Percentiles rank a stretch among this genome's conserved stretches.
Conservation (phyloP, 2,888 invertebrate genomes). For the Eupithecia pulchellata region DNA sequence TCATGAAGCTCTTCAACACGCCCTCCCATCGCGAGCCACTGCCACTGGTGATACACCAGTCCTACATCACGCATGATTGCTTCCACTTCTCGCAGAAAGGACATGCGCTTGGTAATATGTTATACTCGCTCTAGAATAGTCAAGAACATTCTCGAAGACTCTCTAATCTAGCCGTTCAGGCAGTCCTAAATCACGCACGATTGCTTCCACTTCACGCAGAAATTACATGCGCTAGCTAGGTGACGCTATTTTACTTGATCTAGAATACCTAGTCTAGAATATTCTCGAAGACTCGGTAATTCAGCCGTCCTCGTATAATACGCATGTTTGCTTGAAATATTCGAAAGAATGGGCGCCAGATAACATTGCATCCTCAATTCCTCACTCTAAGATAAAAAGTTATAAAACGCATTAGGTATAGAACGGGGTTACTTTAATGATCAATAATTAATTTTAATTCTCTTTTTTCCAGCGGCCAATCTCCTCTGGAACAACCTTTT, state of each 20-base stretch:
- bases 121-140: background rate
- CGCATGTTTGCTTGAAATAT: too few relatives aligned
- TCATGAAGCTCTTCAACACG: constrained; percentile 89
- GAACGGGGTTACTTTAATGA: too few relatives aligned
- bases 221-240: too few relatives aligned
- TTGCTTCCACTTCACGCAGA: constrained; percentile 50
- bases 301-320: constrained; percentile 91
- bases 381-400: too few relatives aligned
- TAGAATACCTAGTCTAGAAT: too few relatives aligned
- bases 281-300: constrained; percentile 87
- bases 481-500: constrained; percentile 90
- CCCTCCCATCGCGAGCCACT: constrained; percentile 66
- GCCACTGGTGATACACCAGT: constrained; percentile 87
- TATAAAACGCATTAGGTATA: too few relatives aligned
- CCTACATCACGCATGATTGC: constrained; percentile 90
- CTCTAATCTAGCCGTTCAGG: constrained; percentile 90
- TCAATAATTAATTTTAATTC: background rate
- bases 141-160: constrained; percentile 85
- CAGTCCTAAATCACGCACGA: constrained; percentile 88
- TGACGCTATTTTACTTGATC: too few relatives aligned
- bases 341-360: too few relatives aligned
- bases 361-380: too few relatives aligned
- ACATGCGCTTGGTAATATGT: constrained; percentile 79
- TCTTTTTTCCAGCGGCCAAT: constrained; percentile 85
- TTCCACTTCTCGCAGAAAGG: constrained; percentile 93